Percentiles rank a stretch among this genome's conserved stretches.
Conservation (phyloP, 2,888 invertebrate genomes). For the Acleris holmiana region DNA sequence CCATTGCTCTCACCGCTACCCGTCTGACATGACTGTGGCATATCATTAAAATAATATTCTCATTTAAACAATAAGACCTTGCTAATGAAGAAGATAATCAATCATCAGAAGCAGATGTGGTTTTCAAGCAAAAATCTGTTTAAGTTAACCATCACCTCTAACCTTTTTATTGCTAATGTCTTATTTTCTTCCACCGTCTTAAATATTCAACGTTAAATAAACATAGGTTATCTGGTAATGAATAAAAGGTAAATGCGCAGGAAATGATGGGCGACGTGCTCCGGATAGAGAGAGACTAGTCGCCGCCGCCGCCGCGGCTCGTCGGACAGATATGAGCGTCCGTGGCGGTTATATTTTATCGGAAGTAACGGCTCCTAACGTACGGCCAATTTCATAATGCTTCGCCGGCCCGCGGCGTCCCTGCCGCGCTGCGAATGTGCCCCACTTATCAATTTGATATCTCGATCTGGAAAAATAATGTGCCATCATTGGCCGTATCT, state of each 20-base stretch:
- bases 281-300: slow-evolving; percentile 35
- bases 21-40: background rate
- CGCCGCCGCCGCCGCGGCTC: slow-evolving; percentile 44
- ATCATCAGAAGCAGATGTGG: no score
- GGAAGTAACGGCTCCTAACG: slow-evolving; percentile 82
- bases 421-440: slow-evolving; percentile 66
- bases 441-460: slow-evolving; percentile 84
- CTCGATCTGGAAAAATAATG: slow-evolving; percentile 79
- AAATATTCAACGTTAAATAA: slow-evolving; percentile 19
- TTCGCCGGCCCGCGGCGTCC: slow-evolving; percentile 61
- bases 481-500: slow-evolving; percentile 62
- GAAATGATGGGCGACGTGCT: slow-evolving; percentile 35
- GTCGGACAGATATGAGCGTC: slow-evolving; percentile 80
- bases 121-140: background rate
- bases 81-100: no score
- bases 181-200: slow-evolving; percentile 12
- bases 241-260: slow-evolving; percentile 33
- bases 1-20: slow-evolving; percentile 54
- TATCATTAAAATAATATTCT: background rate
- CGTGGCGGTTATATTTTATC: slow-evolving; percentile 82
- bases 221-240: slow-evolving; percentile 28
- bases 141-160: background rate
- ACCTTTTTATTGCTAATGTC: slow-evolving; percentile 2
- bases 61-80: no score
- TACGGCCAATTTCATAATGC: slow-evolving; percentile 85